Evolutionary conservation across 2,113 vertebrate genomes (phyloP).

Genomic region (Microcebus murinus): DNA sequence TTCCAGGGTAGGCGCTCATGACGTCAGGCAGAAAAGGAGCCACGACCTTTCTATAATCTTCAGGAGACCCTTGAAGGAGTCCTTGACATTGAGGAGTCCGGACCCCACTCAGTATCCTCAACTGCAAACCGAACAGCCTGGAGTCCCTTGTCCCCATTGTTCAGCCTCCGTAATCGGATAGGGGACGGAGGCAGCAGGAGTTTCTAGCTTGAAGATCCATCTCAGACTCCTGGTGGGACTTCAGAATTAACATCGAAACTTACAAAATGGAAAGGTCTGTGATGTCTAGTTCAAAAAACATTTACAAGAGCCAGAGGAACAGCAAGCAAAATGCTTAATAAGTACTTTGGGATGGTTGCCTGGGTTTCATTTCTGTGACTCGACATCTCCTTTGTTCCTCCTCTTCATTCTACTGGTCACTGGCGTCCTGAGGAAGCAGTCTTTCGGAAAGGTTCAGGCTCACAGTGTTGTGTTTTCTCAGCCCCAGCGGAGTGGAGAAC

Average conservation of each 20-base stretch:
- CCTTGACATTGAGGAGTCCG: background rate
- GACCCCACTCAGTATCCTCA: background rate
- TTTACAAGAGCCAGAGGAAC: background rate
- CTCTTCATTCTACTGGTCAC: background rate
- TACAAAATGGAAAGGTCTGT: background rate
- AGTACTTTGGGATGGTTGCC: background rate
- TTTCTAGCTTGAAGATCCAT: background rate
- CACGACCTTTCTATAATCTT: fast-evolving
- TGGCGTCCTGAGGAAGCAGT: background rate
- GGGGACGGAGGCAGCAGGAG: background rate
- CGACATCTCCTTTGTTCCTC: background rate
- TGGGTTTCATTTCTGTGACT: background rate
- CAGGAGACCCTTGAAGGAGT: background rate
- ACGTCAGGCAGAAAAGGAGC: background rate
- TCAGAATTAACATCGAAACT: background rate
- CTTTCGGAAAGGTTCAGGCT: background rate
- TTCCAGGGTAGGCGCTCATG: background rate
- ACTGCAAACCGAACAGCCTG: background rate
- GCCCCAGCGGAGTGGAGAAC: too few species aligned
- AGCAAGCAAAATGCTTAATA: background rate
- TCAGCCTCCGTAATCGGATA: background rate
- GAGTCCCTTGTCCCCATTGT: background rate
- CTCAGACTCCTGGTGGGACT: background rate
- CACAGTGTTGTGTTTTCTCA: background rate
- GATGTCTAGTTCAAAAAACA: background rate